Percentiles rank a stretch among this genome's conserved stretches.
phyloP scores from a whole-genome alignment of 2,797 vertebrate species.

The Argyrosomus regius region DNA sequence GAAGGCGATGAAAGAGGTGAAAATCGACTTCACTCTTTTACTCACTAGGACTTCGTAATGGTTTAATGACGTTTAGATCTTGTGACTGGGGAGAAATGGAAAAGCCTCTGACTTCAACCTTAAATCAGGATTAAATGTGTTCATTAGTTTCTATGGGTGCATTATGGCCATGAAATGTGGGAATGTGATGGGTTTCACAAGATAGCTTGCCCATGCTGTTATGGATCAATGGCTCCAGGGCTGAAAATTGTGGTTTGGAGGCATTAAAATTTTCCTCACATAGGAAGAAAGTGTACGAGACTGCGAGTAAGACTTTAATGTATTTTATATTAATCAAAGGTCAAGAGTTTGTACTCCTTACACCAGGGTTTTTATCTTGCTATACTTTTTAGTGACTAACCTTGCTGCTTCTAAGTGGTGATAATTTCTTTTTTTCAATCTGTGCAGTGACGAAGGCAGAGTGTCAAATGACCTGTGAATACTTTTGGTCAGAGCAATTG shows the following conservation, averaged over 20 bases:
- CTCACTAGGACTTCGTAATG: conserved; percentile 1
- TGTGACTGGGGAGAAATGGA: conserved; percentile 3
- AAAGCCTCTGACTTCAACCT: conserved; percentile 11
- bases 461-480: neutral
- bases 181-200: neutral
- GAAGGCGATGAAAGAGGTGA: conserved; percentile 17
- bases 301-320: neutral
- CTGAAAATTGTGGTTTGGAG: neutral
- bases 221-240: neutral
- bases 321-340: neutral
- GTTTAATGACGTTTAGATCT: conserved; percentile 27
- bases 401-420: neutral
- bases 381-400: neutral
- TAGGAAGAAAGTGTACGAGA: no score
- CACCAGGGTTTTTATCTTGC: neutral
- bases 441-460: neutral
- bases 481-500: neutral
- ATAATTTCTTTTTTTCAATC: neutral
- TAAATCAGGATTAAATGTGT: conserved; percentile 23
- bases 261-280: neutral
- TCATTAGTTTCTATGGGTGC: conserved; percentile 22
- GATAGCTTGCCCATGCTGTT: neutral
- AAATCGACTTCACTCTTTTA: conserved; percentile 25
- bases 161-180: conserved; percentile 16
- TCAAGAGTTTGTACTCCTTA: neutral